phyloP scores from a whole-genome alignment of 2,113 vertebrate species.

The Oplegnathus fasciatus region DNA sequence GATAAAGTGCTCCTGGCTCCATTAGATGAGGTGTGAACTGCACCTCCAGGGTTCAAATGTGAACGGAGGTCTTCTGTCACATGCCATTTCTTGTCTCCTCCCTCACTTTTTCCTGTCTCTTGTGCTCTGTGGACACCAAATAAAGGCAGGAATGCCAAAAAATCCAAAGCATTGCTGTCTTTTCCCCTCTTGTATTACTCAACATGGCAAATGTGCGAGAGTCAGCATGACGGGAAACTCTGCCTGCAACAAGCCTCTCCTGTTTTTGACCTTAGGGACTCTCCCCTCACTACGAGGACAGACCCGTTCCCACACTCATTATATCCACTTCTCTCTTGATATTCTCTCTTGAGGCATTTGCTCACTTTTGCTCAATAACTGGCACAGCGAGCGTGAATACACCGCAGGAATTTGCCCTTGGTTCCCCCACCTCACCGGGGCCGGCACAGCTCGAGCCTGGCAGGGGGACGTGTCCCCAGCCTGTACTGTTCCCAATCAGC shows the following conservation, averaged over 20 bases:
- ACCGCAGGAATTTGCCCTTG: constrained; percentile 66
- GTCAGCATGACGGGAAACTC: background rate
- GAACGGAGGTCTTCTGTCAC: constrained; percentile 7
- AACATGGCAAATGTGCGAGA: constrained; percentile 9
- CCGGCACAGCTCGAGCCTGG: constrained; percentile 10
- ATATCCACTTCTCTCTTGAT: constrained; percentile 2
- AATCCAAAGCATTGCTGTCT: background rate
- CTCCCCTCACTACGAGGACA: background rate
- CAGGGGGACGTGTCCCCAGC: constrained; percentile 19
- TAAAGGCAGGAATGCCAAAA: background rate
- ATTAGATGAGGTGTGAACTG: background rate
- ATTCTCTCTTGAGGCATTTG: constrained; percentile 27
- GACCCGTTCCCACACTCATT: constrained; percentile 61
- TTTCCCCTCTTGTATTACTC: constrained; percentile 7
- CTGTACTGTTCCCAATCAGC: constrained; percentile 1
- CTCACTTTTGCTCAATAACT: constrained; percentile 63
- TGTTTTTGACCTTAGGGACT: constrained; percentile 27
- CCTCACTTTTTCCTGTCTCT: background rate
- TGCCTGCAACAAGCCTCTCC: background rate
- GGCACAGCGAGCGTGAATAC: constrained; percentile 61
- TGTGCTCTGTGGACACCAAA: background rate
- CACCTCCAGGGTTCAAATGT: background rate
- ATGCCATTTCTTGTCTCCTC: background rate
- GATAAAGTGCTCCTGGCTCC: background rate
- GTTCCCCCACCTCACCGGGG: background rate